These are phyloP conservation scores for Misgurnus mizolepis DNA, from an alignment of 2,113 vertebrate species.

Conservation along the genomic window DNA sequence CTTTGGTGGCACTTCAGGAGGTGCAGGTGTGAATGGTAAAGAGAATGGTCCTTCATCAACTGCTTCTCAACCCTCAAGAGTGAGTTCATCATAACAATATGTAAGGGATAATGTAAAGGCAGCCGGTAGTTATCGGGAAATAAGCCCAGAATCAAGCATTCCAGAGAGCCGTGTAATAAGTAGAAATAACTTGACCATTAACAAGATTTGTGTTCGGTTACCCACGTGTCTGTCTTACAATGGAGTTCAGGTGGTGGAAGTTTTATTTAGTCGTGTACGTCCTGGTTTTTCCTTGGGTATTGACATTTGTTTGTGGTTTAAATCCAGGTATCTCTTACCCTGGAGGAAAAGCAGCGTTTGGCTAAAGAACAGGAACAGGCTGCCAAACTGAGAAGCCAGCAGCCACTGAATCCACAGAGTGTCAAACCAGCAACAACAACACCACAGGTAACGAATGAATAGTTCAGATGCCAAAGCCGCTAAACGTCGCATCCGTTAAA, in stretches of 20 bases:
- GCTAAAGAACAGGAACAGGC: slow-evolving; percentile 97
- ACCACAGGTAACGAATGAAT: slow-evolving; percentile 28
- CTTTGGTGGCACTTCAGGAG: slow-evolving; percentile 79
- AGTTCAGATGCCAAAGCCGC: too few relatives aligned
- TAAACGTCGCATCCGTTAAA: too few relatives aligned
- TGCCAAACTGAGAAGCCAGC: slow-evolving; percentile 92
- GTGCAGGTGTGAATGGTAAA: slow-evolving; percentile 79
- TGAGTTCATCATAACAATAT: slow-evolving; percentile 56
- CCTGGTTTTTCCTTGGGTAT: background rate
- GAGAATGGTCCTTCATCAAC: slow-evolving; percentile 79
- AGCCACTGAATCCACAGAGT: slow-evolving; percentile 85
- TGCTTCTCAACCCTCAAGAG: slow-evolving; percentile 79
- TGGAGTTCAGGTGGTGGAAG: background rate
- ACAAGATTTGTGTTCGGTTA: too few relatives aligned
- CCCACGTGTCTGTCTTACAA: background rate
- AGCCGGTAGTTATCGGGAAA: too few relatives aligned
- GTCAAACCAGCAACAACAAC: slow-evolving; percentile 67
- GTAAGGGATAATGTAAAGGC: too few relatives aligned
- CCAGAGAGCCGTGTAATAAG: too few relatives aligned
- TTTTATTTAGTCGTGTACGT: background rate
- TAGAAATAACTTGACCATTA: too few relatives aligned
- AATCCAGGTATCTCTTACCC: slow-evolving; percentile 85
- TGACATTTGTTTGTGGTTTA: slow-evolving; percentile 19
- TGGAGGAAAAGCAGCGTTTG: slow-evolving; percentile 96
- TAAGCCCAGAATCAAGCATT: too few relatives aligned